Percentiles rank a stretch among this genome's conserved stretches.
Evolutionary conservation across 2,888 invertebrate genomes (phyloP).

Genomic region (Masnerella sp.): DNA sequence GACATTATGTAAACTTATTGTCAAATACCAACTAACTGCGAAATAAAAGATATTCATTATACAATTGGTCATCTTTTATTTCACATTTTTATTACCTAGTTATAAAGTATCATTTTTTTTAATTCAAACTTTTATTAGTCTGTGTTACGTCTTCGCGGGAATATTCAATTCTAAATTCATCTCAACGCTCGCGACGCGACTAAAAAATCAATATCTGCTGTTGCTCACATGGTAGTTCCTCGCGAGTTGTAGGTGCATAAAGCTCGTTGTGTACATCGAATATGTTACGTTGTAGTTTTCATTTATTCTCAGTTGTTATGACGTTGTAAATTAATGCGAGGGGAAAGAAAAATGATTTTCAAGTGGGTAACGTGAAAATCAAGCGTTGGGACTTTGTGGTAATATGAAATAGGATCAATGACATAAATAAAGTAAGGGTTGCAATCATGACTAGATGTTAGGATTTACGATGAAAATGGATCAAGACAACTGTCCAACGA

Average conservation of each 20-base stretch:
- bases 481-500: conserved; percentile 70
- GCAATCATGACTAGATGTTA: conserved; percentile 14
- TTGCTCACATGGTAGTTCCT: conserved; percentile 61
- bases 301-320: conserved; percentile 23
- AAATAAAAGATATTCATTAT: conserved; percentile 11
- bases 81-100: not conserved
- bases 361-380: not conserved
- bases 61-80: not conserved
- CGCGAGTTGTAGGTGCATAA: conserved; percentile 28
- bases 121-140: not conserved
- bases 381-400: not conserved
- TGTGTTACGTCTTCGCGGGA: conserved; percentile 40
- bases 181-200: conserved; percentile 36
- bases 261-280: conserved; percentile 26
- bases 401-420: conserved; percentile 16
- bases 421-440: conserved; percentile 5
- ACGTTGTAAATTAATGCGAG: not conserved
- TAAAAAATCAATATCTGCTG: conserved; percentile 69
- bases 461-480: conserved; percentile 67
- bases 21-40: conserved; percentile 3
- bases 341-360: not conserved
- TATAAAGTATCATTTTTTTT: conserved; percentile 4
- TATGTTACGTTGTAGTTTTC: conserved; percentile 21
- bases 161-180: conserved; percentile 32
- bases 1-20: conserved; percentile 1